Conservation (phyloP, 2,888 invertebrate genomes). For the Yponomeuta plumbellus region DNA sequence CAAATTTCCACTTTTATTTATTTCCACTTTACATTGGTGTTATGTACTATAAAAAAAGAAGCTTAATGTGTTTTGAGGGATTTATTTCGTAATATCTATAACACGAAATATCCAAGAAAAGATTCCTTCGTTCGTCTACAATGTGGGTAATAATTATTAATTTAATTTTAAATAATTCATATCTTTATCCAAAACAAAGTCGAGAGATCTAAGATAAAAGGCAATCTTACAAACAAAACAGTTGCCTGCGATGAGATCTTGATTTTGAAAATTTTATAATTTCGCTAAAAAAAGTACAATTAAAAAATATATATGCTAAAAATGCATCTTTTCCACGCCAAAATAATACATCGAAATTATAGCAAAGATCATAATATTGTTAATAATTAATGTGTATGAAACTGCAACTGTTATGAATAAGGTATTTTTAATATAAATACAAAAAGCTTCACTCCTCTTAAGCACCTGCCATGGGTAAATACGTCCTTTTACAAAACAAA, state of each 20-base stretch:
- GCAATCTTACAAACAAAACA: conserved; percentile 39
- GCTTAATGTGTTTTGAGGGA: conserved; percentile 41
- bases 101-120: conserved; percentile 39
- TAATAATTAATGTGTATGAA: background rate
- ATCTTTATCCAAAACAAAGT: conserved; percentile 46
- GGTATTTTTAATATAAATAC: conserved; percentile 11
- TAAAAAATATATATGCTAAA: conserved; percentile 38
- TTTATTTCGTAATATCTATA: conserved; percentile 51
- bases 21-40: background rate
- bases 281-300: conserved; percentile 50
- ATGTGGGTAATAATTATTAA: conserved; percentile 42
- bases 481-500: background rate
- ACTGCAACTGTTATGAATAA: background rate
- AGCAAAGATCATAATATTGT: background rate
- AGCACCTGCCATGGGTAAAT: conserved; percentile 38
- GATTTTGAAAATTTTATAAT: conserved; percentile 55
- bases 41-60: background rate
- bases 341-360: conserved; percentile 51
- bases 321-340: conserved; percentile 43
- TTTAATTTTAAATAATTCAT: conserved; percentile 30
- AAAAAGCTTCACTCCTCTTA: conserved; percentile 19
- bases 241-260: conserved; percentile 67
- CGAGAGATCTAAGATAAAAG: conserved; percentile 63
- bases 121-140: conserved; percentile 40
- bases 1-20: conserved; percentile 26